Percentiles rank a stretch among this genome's conserved stretches.
Conservation (phyloP, 2,113 vertebrate species). For the human region DNA sequence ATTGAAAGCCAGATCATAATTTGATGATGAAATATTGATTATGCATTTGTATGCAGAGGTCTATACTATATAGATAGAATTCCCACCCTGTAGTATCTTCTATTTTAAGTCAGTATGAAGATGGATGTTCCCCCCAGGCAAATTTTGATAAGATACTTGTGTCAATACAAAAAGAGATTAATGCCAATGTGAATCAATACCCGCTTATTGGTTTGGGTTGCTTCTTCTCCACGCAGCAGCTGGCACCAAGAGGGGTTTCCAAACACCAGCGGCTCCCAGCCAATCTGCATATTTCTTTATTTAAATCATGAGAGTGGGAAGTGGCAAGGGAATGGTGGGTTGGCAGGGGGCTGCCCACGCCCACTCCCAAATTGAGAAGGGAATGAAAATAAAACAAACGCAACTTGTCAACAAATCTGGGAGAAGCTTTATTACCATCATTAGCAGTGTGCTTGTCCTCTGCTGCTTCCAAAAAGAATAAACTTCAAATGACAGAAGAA, state of each 20-base stretch:
- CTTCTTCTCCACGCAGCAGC: not conserved
- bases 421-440: not conserved
- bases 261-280: not conserved
- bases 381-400: constrained; percentile 35
- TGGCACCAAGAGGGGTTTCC: not conserved
- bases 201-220: not conserved
- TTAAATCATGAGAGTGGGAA: not conserved
- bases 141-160: constrained; percentile 68
- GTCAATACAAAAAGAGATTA: constrained; percentile 45
- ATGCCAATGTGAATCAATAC: constrained; percentile 45
- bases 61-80: not conserved
- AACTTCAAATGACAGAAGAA: not conserved
- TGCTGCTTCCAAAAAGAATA: not conserved
- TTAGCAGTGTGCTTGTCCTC: not conserved
- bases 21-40: constrained; percentile 65
- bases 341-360: not conserved
- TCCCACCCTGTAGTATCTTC: not conserved
- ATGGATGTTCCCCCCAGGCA: not conserved
- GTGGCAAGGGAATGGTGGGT: not conserved
- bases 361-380: not conserved
- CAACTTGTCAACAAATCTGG: not conserved
- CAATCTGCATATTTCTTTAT: not conserved
- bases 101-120: constrained; percentile 56
- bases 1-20: constrained; percentile 40
- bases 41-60: not conserved